Evolutionary conservation across 2,888 invertebrate genomes (phyloP), one percentile per base, ranked within the genome.

Genomic region (Muscina levida): DNA sequence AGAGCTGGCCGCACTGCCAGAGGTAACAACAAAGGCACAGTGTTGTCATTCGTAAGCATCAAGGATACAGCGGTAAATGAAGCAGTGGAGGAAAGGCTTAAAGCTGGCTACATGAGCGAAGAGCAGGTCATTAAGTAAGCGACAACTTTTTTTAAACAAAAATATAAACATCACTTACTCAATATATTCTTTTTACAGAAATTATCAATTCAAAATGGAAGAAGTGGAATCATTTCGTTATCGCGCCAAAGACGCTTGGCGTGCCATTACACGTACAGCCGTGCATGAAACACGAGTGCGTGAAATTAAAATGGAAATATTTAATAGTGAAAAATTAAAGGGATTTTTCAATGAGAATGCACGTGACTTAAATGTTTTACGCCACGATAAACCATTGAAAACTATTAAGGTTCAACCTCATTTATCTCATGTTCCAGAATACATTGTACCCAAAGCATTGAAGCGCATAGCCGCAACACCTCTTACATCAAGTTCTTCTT

Each of bases 191-290:
- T n/a, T 24, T 66, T 90, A 91, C 85, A 96, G 96, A 89, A 95
- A 96, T 74, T 99, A 98, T 91, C 95, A 97, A 88, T 98, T 99
- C 89, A 96, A 96, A 85, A 92, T 99, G 90, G 96, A 97, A 82
- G 98, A 99, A 91, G 95, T 99, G 65, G 98, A 99, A 89, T 96
- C 98, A 0, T 99, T 99, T 90, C 92, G 96, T 82, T 98, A 99
- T 91, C 92, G 99, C 84, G 96, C 98, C 0, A 94, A 95, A 87
- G 99, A 99, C 92, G 99, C 98, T 2, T 96, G 98, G 95, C 94
- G 96, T 86, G 96, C 98, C 0, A 97, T 98, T 8, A 99, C 99
- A 0, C 94, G 95, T 86, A 95, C 97, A 79, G 98, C 98, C 0
- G 95, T 99, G 1, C 92, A 97, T 59, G 98, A 99, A 90, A 98